Conservation (phyloP, 2,888 invertebrate genomes). For the Psylliodes chrysocephalus region DNA sequence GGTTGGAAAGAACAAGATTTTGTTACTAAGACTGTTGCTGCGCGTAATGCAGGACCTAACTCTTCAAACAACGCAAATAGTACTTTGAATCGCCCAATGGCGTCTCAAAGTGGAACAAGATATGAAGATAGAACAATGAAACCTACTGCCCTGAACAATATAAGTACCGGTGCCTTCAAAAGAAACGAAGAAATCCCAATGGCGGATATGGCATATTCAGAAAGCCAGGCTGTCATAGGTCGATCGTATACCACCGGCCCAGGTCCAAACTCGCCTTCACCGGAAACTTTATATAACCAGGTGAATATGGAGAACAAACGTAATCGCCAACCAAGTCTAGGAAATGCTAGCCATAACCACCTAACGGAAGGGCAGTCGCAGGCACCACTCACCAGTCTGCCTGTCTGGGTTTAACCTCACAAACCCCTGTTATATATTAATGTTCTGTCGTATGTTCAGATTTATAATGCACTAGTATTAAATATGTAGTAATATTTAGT, state of each 20-base stretch:
- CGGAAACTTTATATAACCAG: slow-evolving; percentile 73
- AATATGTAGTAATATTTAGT: slow-evolving; percentile 63
- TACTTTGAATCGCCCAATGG: slow-evolving; percentile 95
- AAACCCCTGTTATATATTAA: slow-evolving; percentile 59
- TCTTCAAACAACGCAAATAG: slow-evolving; percentile 91
- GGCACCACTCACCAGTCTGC: slow-evolving; percentile 53
- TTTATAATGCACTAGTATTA: slow-evolving; percentile 62
- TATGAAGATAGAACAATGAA: slow-evolving; percentile 94
- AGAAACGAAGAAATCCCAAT: slow-evolving; percentile 79
- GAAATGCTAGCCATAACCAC: slow-evolving; percentile 55
- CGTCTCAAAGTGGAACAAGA: slow-evolving; percentile 92
- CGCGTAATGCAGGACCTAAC: slow-evolving; percentile 78
- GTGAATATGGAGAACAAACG: slow-evolving; percentile 74
- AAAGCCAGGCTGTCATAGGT: slow-evolving; percentile 64
- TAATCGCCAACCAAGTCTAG: slow-evolving; percentile 65
- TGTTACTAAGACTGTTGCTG: slow-evolving; percentile 83
- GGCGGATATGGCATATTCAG: slow-evolving; percentile 79
- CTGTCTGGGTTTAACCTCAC: slow-evolving; percentile 62
- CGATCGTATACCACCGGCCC: slow-evolving; percentile 63
- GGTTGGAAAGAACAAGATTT: slow-evolving; percentile 98
- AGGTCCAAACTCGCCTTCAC: slow-evolving; percentile 64
- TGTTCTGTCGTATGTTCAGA: slow-evolving; percentile 62
- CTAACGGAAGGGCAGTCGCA: slow-evolving; percentile 54
- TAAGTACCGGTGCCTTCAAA: slow-evolving; percentile 67
- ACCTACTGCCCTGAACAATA: slow-evolving; percentile 67